Percentiles rank a stretch among this genome's conserved stretches.
Evolutionary conservation across 2,113 vertebrate genomes (phyloP).

Genomic region (Hemichromis elongatus): DNA sequence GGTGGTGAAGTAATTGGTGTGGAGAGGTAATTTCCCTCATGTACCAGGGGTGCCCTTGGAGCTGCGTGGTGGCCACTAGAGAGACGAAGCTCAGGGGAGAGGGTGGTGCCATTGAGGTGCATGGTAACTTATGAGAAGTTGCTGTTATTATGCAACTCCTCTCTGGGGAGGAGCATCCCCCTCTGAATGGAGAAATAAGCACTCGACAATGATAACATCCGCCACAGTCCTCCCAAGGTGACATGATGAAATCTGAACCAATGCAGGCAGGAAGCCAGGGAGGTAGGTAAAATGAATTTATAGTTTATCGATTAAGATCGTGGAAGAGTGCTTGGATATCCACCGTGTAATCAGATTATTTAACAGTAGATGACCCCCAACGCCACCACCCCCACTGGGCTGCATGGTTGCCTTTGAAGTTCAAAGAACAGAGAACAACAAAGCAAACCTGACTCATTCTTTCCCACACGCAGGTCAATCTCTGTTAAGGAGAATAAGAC

Average conservation of each 20-base stretch:
- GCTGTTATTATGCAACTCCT: conserved; percentile 41
- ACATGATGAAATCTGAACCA: conserved; percentile 61
- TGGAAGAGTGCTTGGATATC: not conserved
- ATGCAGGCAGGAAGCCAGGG: conserved; percentile 5
- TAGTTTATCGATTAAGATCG: not conserved
- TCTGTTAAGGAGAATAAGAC: conserved; percentile 58
- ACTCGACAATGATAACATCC: conserved; percentile 41
- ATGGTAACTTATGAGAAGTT: conserved; percentile 33
- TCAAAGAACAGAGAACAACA: conserved; percentile 52
- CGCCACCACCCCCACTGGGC: not conserved
- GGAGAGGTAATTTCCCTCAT: conserved; percentile 51
- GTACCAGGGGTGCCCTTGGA: conserved; percentile 21
- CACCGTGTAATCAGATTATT: not conserved
- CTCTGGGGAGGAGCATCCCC: conserved; percentile 24
- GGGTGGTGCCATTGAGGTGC: not conserved
- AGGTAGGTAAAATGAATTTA: not conserved
- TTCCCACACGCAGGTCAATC: conserved; percentile 58
- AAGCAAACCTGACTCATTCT: conserved; percentile 54
- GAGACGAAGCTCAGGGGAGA: conserved; percentile 8
- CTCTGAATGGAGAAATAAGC: conserved; percentile 24
- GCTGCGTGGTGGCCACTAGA: conserved; percentile 20
- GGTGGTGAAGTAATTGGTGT: conserved; percentile 46
- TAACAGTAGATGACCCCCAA: not conserved
- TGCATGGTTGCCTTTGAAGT: not conserved
- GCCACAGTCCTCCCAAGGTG: conserved; percentile 23